These are phyloP conservation scores for Craseonycteris thonglongyai DNA, from an alignment of 2,113 vertebrate genomes.

Conservation along the genomic window DNA sequence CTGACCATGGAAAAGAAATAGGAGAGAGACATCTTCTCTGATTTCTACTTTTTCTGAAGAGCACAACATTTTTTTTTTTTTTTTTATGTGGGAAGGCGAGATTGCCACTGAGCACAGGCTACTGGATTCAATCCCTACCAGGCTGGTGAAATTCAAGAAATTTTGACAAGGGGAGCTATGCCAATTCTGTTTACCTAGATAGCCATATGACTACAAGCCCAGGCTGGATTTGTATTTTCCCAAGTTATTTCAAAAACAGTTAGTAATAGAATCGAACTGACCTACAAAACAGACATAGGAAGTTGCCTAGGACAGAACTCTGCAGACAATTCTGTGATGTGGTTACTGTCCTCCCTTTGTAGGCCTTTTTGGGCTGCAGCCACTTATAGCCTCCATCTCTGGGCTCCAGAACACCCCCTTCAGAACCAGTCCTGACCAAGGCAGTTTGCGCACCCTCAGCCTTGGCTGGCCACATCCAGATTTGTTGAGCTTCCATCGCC, in stretches of 20 bases:
- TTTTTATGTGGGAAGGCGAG: conserved; percentile 52
- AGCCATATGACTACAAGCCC: conserved; percentile 35
- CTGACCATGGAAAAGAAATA: conserved; percentile 40
- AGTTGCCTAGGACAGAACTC: background rate
- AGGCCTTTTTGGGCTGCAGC: background rate
- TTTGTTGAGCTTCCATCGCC: background rate
- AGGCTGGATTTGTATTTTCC: background rate
- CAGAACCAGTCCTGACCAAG: background rate
- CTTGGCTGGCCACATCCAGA: background rate
- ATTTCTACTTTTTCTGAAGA: conserved; percentile 39
- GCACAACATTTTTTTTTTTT: conserved; percentile 19
- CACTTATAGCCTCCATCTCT: background rate
- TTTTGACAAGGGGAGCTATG: conserved; percentile 27
- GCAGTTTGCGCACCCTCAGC: background rate
- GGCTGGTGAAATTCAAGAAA: conserved; percentile 49
- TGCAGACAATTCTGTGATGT: background rate
- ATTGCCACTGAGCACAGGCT: conserved; percentile 8
- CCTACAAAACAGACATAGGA: background rate
- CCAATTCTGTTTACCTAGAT: conserved; percentile 56
- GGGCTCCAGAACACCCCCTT: background rate
- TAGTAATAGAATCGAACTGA: background rate
- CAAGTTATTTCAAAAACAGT: conserved; percentile 5
- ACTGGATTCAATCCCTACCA: conserved; percentile 29
- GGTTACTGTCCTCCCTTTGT: background rate
- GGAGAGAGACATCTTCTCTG: background rate